Evolutionary conservation across 2,113 vertebrate genomes (phyloP).

Genomic region (Agelaius phoeniceus): DNA sequence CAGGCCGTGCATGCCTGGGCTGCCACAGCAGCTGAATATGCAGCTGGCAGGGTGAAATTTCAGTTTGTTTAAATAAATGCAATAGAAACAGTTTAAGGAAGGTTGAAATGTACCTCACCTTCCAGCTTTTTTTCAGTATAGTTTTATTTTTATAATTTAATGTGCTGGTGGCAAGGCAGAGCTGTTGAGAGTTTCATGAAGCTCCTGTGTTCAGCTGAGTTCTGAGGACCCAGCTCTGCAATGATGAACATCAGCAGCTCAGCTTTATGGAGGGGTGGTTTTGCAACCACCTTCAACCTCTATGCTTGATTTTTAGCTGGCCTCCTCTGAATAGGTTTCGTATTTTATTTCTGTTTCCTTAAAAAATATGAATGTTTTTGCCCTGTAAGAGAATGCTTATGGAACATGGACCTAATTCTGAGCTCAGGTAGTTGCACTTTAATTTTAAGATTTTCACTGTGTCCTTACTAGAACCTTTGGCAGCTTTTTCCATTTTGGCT

Average conservation of each 20-base stretch:
- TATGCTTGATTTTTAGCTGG: neutral
- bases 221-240: neutral
- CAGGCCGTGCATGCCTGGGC: neutral
- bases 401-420: neutral
- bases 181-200: neutral
- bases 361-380: neutral
- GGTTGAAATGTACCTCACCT: neutral
- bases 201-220: neutral
- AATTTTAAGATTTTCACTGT: neutral
- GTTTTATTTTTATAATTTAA: neutral
- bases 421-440: neutral
- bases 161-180: neutral
- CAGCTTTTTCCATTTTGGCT: neutral
- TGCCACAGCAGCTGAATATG: neutral
- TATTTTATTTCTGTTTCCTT: neutral
- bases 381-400: neutral
- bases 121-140: neutral
- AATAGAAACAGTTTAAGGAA: neutral
- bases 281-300: neutral
- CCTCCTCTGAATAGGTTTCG: neutral
- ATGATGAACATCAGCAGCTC: neutral
- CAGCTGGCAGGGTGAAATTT: conserved; percentile 16
- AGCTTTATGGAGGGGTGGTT: neutral
- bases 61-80: neutral
- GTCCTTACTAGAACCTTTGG: neutral